phyloP scores from a whole-genome alignment of 2,113 vertebrate genomes.

The Rhabdornis inornatus region DNA sequence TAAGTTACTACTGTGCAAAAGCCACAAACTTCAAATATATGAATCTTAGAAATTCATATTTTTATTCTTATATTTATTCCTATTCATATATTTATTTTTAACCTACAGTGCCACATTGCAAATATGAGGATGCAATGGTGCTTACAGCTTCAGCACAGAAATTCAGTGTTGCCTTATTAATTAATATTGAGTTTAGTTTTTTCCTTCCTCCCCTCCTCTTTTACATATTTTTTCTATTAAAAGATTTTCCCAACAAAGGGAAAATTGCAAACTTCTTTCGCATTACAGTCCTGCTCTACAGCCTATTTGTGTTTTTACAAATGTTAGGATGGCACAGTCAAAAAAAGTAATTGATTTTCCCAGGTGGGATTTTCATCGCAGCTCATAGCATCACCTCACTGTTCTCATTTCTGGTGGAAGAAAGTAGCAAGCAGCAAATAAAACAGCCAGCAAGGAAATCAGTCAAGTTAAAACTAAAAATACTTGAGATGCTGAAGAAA shows the following conservation, averaged over 20 bases:
- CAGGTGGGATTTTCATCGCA: slow-evolving; percentile 2
- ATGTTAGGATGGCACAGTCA: neutral
- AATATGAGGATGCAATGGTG: neutral
- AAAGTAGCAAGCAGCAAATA: slow-evolving; percentile 54
- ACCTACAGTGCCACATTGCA: neutral
- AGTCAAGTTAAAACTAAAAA: slow-evolving; percentile 8
- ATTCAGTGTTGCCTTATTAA: neutral
- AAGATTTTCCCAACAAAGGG: neutral
- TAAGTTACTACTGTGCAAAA: neutral
- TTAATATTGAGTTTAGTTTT: neutral
- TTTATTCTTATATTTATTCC: too few species aligned
- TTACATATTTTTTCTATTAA: neutral
- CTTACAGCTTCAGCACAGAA: neutral
- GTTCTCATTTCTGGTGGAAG: slow-evolving; percentile 12
- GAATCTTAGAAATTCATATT: neutral
- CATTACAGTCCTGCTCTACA: neutral
- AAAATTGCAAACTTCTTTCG: neutral
- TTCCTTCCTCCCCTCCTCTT: rapidly evolving
- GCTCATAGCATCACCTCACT: slow-evolving; percentile 31
- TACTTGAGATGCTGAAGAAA: neutral
- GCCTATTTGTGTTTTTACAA: neutral
- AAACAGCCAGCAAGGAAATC: slow-evolving; percentile 13
- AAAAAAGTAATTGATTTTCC: neutral
- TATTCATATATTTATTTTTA: neutral
- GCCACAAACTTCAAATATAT: neutral